Evolutionary conservation across 2,888 invertebrate genomes (phyloP), one percentile per base, ranked within the genome.

Genomic region (Polydrusus pterygomalis): DNA sequence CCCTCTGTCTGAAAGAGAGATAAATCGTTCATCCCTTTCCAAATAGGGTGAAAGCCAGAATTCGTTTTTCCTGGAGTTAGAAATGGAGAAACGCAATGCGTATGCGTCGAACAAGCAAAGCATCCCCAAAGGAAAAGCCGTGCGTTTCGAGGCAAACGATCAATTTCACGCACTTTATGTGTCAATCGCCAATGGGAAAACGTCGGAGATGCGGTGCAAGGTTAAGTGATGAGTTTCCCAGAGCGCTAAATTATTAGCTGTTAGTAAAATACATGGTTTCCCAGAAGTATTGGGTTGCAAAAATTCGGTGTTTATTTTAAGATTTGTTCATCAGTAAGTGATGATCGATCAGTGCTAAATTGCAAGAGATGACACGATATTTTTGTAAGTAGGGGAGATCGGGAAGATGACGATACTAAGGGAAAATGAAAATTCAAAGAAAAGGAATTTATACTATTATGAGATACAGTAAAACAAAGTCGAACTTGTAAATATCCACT

Each of bases 11-110:
- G 80, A 82, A 81, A 82, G 82, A 82, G 84, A 85, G 83, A 85
- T 85, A 85, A 85, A 85, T 85, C 84, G 85, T 82, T 80, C 80
- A 82, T 83, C 81, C 83, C 83, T 83, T 84, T 83, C 82, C 80
- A 82, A 84, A 85, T 84, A 79, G 84, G 84, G 85, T 83, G 83
- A 82, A 82, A 79, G 77, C 77, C 65, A 79, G 82, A 63, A 47
- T 63, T 47, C 45, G 25, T 25, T 58, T 60, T 25, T 45, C 64
- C 25, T 45, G 15, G 45, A 63, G 63, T 45, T 47, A 30, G 47
- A 63, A 30, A 63, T 30, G 38, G 30, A 25, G 45, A 47, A 63
- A 47, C 38, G 11, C 20, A 18, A 3, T 30, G 63, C 25, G 45
- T 63, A 47, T 63, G 63, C 63, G 63, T 63, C 30, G 25, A 45